These are phyloP conservation scores for Monochamus alternatus DNA, from an alignment of 2,888 invertebrate species.

Conservation along the genomic window DNA sequence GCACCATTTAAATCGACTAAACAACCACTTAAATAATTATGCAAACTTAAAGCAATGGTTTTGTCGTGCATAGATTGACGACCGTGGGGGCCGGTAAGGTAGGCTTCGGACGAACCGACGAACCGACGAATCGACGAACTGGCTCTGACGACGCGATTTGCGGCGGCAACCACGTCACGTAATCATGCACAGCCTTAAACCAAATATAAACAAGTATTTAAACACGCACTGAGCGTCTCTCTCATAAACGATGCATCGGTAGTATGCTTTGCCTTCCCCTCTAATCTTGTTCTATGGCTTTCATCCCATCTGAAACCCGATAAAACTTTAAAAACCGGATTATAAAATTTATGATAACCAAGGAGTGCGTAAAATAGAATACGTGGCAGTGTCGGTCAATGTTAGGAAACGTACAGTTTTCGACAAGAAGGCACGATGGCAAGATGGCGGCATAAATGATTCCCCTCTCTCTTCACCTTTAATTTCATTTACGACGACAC, in stretches of 20 bases:
- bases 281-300: slow-evolving; percentile 69
- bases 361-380: slow-evolving; percentile 45
- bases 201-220: slow-evolving; percentile 60
- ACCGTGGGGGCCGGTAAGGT: slow-evolving; percentile 57
- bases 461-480: slow-evolving; percentile 12
- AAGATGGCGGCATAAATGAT: not conserved
- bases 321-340: slow-evolving; percentile 58
- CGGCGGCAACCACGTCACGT: slow-evolving; percentile 68
- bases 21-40: slow-evolving; percentile 26
- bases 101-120: slow-evolving; percentile 38
- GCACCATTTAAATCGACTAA: slow-evolving; percentile 11
- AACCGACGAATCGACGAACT: slow-evolving; percentile 40
- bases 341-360: slow-evolving; percentile 55
- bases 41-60: slow-evolving; percentile 62
- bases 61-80: slow-evolving; percentile 69
- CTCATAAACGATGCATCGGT: slow-evolving; percentile 55
- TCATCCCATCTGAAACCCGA: slow-evolving; percentile 69
- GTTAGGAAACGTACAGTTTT: not conserved
- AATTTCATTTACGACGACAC: slow-evolving; percentile 41
- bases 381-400: slow-evolving; percentile 39
- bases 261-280: slow-evolving; percentile 68
- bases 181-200: slow-evolving; percentile 68
- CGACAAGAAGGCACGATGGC: too few relatives aligned
- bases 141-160: slow-evolving; percentile 55
- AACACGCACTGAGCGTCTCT: slow-evolving; percentile 56